Evolutionary conservation across 2,113 vertebrate genomes (phyloP).

Genomic region (Cynocephalus volans): DNA sequence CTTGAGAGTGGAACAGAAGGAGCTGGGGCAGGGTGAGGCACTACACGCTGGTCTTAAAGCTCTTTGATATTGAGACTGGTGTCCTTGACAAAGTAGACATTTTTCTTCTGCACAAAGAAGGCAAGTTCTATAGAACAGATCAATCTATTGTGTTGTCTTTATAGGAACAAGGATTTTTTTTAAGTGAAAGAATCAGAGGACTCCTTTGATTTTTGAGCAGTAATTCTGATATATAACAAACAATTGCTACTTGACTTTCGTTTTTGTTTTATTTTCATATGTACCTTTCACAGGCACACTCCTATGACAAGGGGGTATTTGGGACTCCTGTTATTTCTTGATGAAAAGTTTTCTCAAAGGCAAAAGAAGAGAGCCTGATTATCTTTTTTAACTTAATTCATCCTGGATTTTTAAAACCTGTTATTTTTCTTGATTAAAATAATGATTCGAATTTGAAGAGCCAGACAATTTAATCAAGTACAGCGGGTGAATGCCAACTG

Average conservation of each 20-base stretch:
- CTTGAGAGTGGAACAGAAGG: not conserved
- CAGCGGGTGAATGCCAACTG: not conserved
- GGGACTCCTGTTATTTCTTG: not conserved
- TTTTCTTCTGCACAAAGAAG: not conserved
- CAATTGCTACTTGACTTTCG: not conserved
- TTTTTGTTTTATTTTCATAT: not conserved
- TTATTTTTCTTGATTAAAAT: conserved; percentile 63
- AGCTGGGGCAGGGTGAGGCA: not conserved
- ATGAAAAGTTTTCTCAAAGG: conserved; percentile 71
- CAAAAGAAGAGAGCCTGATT: conserved; percentile 50
- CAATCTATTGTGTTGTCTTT: not conserved
- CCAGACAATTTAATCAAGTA: conserved; percentile 6
- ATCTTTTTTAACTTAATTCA: conserved; percentile 60
- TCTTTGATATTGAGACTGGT: not conserved
- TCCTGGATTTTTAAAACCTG: not conserved
- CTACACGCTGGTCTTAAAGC: not conserved
- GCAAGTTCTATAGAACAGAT: not conserved
- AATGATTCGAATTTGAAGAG: conserved; percentile 33
- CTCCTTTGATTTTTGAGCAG: not conserved
- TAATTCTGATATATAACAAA: not conserved
- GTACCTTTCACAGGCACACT: not conserved
- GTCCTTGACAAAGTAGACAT: not conserved
- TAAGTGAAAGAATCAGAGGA: not conserved
- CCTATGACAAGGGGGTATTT: not conserved
- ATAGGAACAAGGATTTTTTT: not conserved